Evolutionary conservation across 2,888 invertebrate genomes (phyloP), one percentile per base, ranked within the genome.

Genomic region (Margaritifera margaritifera): DNA sequence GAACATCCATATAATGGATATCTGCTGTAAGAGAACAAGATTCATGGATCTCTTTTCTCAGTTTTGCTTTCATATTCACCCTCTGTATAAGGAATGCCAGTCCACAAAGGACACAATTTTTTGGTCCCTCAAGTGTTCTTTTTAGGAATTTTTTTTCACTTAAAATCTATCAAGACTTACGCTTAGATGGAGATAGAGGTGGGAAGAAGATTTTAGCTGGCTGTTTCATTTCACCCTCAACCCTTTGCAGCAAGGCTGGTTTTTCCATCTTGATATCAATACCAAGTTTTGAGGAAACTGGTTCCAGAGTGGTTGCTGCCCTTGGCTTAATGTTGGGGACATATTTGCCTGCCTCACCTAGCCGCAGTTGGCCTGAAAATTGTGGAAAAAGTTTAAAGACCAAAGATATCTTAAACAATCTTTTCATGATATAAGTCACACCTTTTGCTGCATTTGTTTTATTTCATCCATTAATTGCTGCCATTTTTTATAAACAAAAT

Each of bases 181-280:
- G 81, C 69, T 77, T 79, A 57, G 80, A 79, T 31, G 81, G 75
- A 24, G 79, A 79, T 25, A 79, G 72, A 64, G 83, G 83, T 60
- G 83, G 83, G 66, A 83, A 81, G 73, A 79, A 79, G 6, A 80
- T 59, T 61, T 78, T 79, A 52, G 76, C 78, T 64, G 80, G 79
- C 73, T 81, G 75, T 67, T 79, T 82, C 55, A 76, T 72, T 52
- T 74, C 77, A 24, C 80, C 80, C 58, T 80, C 80, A 25, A 78
- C 78, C 60, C 80, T 75, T 31, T 77, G 77, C 25, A 89, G 77
- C 56, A 86, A 66, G 22, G 82, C 71, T 6, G 88, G 88, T 74
- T 84, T 87, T 58, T 87, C 86, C 75, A 83, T 80, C 58, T 80
- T 82, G 50, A 80, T 81, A 71, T 88, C 84, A 53, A 88, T 88